phyloP scores from a whole-genome alignment of 2,888 invertebrate genomes.

The Metacarcinus magister region DNA sequence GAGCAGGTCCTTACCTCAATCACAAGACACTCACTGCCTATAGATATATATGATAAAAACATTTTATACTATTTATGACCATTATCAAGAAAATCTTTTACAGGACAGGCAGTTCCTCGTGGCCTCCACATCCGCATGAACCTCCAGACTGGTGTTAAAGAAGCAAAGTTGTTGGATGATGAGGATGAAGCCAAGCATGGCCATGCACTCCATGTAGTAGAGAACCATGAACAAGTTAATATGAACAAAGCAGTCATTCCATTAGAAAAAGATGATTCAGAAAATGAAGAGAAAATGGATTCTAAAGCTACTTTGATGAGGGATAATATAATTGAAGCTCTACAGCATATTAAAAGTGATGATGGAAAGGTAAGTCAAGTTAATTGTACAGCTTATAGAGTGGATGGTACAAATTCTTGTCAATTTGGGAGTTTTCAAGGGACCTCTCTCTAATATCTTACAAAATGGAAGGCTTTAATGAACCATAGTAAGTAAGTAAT shows the following conservation, averaged over 20 bases:
- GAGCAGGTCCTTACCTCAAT: too few relatives aligned
- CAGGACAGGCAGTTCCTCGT: conserved; percentile 90
- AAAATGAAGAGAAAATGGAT: conserved; percentile 74
- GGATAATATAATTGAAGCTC: conserved; percentile 84
- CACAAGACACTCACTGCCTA: neutral
- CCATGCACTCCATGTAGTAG: conserved; percentile 10
- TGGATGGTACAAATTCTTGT: too few relatives aligned
- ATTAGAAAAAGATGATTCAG: conserved; percentile 79
- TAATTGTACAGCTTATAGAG: neutral
- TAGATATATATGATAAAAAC: neutral
- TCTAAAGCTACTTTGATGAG: conserved; percentile 83
- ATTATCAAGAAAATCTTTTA: neutral
- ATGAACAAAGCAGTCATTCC: conserved; percentile 81
- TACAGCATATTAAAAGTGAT: conserved; percentile 85
- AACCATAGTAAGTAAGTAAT: neutral
- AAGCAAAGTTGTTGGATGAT: conserved; percentile 89
- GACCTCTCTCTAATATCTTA: neutral
- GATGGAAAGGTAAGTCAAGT: conserved; percentile 82
- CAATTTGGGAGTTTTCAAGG: too few relatives aligned
- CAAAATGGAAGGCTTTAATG: neutral
- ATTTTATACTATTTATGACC: neutral
- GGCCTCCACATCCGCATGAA: conserved; percentile 91
- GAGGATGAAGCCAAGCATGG: conserved; percentile 83
- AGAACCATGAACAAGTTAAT: conserved; percentile 46
- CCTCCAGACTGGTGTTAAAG: conserved; percentile 90